Evolutionary conservation across 2,113 vertebrate genomes (phyloP).

Genomic region (Mystacornis crossleyi): DNA sequence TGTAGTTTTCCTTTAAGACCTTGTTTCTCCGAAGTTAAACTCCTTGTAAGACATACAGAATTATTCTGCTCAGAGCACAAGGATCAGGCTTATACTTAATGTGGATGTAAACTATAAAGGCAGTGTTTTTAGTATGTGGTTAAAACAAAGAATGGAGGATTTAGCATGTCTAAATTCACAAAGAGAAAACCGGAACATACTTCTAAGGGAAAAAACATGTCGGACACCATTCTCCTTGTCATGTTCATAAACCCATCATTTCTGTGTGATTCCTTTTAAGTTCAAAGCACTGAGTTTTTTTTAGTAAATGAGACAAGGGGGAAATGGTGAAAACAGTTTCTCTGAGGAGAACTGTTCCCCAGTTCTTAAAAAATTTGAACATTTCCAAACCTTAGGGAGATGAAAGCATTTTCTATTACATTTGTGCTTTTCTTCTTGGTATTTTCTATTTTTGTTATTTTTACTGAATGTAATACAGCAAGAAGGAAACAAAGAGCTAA

Average conservation of each 20-base stretch:
- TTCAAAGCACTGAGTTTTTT: constrained; percentile 12
- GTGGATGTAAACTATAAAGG: neutral
- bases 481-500: neutral
- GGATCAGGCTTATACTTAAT: neutral
- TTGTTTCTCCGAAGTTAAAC: neutral
- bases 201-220: neutral
- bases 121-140: neutral
- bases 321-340: constrained; percentile 22
- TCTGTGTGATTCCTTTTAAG: constrained; percentile 6
- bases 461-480: neutral
- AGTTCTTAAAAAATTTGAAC: constrained; percentile 7
- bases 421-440: neutral
- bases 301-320: constrained; percentile 26
- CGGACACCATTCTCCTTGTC: neutral
- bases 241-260: neutral
- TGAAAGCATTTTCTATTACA: constrained; percentile 17
- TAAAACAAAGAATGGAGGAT: neutral
- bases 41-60: neutral
- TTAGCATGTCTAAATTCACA: neutral
- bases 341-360: constrained; percentile 22
- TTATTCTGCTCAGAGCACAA: neutral
- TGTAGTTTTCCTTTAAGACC: neutral
- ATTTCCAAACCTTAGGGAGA: neutral
- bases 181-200: neutral
- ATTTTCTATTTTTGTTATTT: neutral